Evolutionary conservation across 1,140 invertebrate species (phyloP).

Genomic region (Dreissena rostriformis): DNA sequence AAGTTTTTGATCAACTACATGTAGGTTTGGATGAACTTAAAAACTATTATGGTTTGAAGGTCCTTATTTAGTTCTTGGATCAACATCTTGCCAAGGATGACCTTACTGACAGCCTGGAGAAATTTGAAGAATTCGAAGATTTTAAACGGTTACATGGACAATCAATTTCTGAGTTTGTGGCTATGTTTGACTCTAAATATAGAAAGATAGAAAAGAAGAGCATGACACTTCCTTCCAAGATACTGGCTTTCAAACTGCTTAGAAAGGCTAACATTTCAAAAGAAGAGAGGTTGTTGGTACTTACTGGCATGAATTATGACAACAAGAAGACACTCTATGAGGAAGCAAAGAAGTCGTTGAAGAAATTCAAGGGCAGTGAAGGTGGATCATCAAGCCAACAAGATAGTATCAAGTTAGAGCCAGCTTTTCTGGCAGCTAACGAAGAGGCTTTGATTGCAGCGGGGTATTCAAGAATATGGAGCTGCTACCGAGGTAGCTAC

Average conservation of each 20-base stretch:
- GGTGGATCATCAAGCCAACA: neutral
- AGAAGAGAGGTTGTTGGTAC: conserved; percentile 61
- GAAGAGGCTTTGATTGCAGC: conserved; percentile 54
- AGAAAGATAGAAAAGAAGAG: conserved; percentile 60
- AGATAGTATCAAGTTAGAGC: conserved; percentile 54
- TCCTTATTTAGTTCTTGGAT: conserved; percentile 53
- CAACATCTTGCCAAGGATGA: conserved; percentile 62
- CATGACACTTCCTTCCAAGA: conserved; percentile 57
- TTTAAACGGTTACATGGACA: conserved; percentile 35
- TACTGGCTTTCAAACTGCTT: conserved; percentile 62
- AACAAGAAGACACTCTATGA: conserved; percentile 59
- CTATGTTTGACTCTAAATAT: conserved; percentile 52
- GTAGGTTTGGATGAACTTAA: conserved; percentile 46
- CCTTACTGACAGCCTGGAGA: conserved; percentile 51
- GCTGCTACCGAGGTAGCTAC: conserved; percentile 2
- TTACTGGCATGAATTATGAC: conserved; percentile 66
- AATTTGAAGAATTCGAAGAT: conserved; percentile 61
- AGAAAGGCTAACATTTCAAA: conserved; percentile 61
- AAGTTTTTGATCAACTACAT: conserved; percentile 38
- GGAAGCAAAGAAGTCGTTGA: conserved; percentile 59
- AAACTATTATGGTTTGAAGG: conserved; percentile 49
- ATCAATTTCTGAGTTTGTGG: conserved; percentile 40
- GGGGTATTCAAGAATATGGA: conserved; percentile 45
- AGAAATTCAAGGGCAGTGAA: conserved; percentile 49
- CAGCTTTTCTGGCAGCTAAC: conserved; percentile 58